Percentiles rank a stretch among this genome's conserved stretches.
Evolutionary conservation across 1,140 invertebrate genomes (phyloP).

Genomic region (Pomacea maculata): DNA sequence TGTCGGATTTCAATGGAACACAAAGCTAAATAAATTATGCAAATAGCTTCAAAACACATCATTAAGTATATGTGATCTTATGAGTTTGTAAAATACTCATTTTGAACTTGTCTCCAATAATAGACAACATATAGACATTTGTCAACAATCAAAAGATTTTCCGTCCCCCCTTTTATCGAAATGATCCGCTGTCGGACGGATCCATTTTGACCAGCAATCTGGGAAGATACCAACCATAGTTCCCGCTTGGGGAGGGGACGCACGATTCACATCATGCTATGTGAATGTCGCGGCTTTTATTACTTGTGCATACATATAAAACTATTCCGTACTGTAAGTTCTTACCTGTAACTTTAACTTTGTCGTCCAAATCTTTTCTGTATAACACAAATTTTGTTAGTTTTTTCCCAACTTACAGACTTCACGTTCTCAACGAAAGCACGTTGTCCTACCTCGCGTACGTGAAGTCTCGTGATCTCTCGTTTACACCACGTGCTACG

Average conservation of each 20-base stretch:
- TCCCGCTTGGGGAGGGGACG: slow-evolving; percentile 9
- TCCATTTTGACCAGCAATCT: slow-evolving; percentile 26
- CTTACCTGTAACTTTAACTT: background rate
- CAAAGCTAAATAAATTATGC: slow-evolving; percentile 14
- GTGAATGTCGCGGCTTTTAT: background rate
- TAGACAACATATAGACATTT: background rate
- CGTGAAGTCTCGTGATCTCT: slow-evolving; percentile 28
- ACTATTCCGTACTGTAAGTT: background rate
- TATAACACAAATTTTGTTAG: background rate
- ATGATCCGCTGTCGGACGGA: slow-evolving; percentile 30
- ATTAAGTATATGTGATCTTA: background rate
- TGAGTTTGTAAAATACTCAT: background rate
- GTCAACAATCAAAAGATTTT: background rate
- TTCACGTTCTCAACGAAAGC: background rate
- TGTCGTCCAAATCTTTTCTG: background rate
- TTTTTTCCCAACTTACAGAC: background rate
- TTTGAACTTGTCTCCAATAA: background rate
- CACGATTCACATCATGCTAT: background rate
- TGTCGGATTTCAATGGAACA: slow-evolving; percentile 4
- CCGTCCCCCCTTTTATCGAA: slow-evolving; percentile 23
- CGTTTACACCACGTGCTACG: background rate
- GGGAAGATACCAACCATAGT: slow-evolving; percentile 30
- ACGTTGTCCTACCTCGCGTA: slow-evolving; percentile 25
- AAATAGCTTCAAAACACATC: slow-evolving; percentile 1
- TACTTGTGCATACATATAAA: background rate